Base-by-base conservation (phyloP, 2,797 vertebrate genomes). In the Darevskia nairensis region DNA sequence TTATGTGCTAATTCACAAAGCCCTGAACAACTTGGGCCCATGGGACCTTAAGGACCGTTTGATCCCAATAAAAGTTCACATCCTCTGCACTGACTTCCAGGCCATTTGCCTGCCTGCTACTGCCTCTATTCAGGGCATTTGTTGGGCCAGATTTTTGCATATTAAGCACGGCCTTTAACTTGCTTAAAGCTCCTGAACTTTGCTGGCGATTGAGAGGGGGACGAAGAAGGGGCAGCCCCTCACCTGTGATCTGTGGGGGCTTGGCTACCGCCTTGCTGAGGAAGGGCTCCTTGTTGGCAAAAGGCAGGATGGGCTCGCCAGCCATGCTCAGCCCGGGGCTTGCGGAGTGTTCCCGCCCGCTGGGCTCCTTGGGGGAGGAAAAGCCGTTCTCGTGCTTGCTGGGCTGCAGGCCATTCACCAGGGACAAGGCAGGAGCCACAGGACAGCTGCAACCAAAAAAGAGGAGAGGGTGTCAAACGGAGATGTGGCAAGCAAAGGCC, bases 201-300 rank as follows among this genome's bases (percentile, higher is more conserved):
- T 64, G 61, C 61, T 8, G 21, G 50, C 10, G 9, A 10, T 55
- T 7, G 15, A 55, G 50, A 55, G 19, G 64, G 13, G 86, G 44
- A 59, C 64, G 44, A 77, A 41, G 69, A 74, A 3, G 19, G 27
- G 61, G 11, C 0, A 0, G 61, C 2, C 3, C 29, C 92, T 91
- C 96, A 99, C 99, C 98, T 98, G 99, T 98, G 90, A 99, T 98
- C 95, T 99, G 98, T 3, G 98, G 98, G 83, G 98, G 97, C 90
- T 99, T 98, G 50, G 98, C 97, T 84, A 98, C 97, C 0, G 98
- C 96, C 95, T 98, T 98, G 94, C 98, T 99, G 95, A 99, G 97
- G 96, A 99, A 99, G 1, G 98, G 94, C 90, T 98, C 98, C 88
- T 98, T 98, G 15, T 97, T 97, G 0, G 98, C 97, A 0, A 99